Base-by-base conservation (phyloP, 64 coral and sea anemone species). In the Actinia equina region DNA sequence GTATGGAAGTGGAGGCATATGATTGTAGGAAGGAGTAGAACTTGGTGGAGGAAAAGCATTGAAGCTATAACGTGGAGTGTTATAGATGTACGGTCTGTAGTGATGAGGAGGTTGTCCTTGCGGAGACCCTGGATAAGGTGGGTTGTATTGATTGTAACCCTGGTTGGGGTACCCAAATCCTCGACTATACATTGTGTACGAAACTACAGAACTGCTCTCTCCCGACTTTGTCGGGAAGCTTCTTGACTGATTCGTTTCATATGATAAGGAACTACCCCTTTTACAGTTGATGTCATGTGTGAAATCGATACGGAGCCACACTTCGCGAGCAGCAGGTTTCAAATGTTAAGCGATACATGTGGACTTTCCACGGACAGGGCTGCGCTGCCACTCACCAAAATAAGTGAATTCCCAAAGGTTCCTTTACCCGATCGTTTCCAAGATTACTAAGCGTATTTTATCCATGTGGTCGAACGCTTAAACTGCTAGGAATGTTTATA, bases 51-150 rank as follows among this genome's bases (percentile, higher is more conserved):
- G 19, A 52, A 87, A 92, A 10, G 90, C 45, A 77, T 92, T 92
- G 25, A 83, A 92, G 16, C 85, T 27, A 46, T 92, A 92, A 14
- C 77, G 77, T 41, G 53, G 26, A 45, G 90, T 43, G 65, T 87
- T 92, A 18, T 92, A 92, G 80, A 92, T 82, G 42, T 92, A 92
- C 59, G 77, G 30, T 71, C 86, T 86, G 86, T 92, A 92, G 57
- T 87, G 90, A 44, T 92, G 90, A 44, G 85, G 60, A 13, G 90
- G 86, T 44, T 92, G 86, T 52, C 56, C 56, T 60, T 92, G 90
- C 4, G 90, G 60, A 42, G 53, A 42, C n/a, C 61, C 83, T 55
- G 80, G 58, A 83, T 92, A 86, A 61, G 86, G 86, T 3, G 90
- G 59, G 22, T 42, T 87, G 45, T 87, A 92, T 20, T 92, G 90